Conservation (phyloP, 2,888 invertebrate species). For the Colletes collaris region DNA sequence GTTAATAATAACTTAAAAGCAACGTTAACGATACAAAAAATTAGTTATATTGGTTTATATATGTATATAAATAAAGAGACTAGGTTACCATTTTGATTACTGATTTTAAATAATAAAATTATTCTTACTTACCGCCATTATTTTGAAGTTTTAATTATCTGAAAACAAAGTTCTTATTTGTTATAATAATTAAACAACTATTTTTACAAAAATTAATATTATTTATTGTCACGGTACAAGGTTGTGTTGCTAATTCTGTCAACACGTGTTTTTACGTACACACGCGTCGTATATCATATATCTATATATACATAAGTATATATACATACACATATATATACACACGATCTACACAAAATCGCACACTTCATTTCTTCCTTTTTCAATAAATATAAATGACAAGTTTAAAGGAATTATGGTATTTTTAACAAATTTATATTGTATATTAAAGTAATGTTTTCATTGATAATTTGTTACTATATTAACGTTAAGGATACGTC, state of each 20-base stretch:
- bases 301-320: too few species aligned
- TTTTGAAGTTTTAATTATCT: constrained; percentile 2
- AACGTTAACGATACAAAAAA: background rate
- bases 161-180: background rate
- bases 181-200: background rate
- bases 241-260: background rate
- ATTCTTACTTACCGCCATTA: constrained; percentile 45
- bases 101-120: background rate
- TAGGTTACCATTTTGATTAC: constrained; percentile 30
- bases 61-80: background rate
- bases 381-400: constrained; percentile 25
- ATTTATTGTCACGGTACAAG: background rate
- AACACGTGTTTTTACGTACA: constrained; percentile 20
- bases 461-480: background rate
- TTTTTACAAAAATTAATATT: background rate
- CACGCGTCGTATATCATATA: background rate
- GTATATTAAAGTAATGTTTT: background rate
- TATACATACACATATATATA: too few species aligned
- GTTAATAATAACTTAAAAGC: background rate
- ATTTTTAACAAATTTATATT: constrained; percentile 5
- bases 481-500: too few species aligned
- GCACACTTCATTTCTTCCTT: background rate
- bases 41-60: background rate
- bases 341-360: background rate
- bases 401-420: constrained; percentile 15